Conservation (phyloP, 2,113 vertebrate genomes). For the Pipra filicauda region DNA sequence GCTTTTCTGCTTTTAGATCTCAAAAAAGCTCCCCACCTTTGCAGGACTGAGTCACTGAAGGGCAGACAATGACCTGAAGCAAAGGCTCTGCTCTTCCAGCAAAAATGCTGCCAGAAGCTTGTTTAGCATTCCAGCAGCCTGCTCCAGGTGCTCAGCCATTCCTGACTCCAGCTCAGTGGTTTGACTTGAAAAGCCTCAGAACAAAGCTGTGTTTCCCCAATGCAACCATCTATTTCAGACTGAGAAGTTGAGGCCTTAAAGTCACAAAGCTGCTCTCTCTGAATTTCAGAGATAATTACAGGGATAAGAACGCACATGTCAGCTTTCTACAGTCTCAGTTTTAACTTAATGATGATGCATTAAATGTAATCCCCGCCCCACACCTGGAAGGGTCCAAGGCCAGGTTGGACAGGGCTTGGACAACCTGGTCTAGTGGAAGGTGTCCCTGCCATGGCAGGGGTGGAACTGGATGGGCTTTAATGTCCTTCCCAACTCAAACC, state of each 20-base stretch:
- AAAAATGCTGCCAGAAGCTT: background rate
- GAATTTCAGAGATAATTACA: background rate
- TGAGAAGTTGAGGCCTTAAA: background rate
- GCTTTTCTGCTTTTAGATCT: background rate
- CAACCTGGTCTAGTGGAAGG: background rate
- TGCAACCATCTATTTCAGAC: background rate
- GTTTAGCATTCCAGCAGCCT: background rate
- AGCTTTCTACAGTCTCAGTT: background rate
- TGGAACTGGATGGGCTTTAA: background rate
- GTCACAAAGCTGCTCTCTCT: background rate
- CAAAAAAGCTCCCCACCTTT: background rate
- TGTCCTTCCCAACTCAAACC: background rate
- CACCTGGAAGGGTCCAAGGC: background rate
- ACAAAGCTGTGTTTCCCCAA: background rate
- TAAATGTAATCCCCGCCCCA: background rate
- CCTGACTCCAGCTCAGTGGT: background rate
- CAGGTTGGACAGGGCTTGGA: accelerated
- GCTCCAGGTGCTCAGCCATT: background rate
- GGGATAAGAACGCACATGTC: background rate
- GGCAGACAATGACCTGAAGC: background rate
- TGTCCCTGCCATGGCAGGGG: background rate
- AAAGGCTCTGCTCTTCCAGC: background rate
- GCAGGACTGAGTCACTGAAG: background rate
- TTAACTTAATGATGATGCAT: background rate
- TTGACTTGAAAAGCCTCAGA: background rate